These are phyloP conservation scores for Synchiropus splendidus DNA, from an alignment of 2,113 vertebrate species.

Conservation along the genomic window DNA sequence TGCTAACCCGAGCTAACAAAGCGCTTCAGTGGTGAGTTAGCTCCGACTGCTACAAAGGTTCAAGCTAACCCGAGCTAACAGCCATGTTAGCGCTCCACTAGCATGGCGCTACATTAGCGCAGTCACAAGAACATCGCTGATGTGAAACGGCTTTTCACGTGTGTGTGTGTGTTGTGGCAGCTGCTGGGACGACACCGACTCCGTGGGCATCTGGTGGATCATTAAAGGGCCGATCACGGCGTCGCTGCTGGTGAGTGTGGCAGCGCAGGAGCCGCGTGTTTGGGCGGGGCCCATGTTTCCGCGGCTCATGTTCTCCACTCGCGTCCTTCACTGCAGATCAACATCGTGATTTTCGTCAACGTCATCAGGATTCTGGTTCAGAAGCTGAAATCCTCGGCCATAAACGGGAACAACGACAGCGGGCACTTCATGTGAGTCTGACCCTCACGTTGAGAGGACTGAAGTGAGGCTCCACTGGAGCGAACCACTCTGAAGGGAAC, in stretches of 20 bases:
- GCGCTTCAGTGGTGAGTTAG: too few species aligned
- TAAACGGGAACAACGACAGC: constrained; percentile 53
- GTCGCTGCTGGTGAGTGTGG: constrained; percentile 60
- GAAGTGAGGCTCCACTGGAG: too few species aligned
- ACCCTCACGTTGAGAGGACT: too few species aligned
- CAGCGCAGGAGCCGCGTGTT: too few species aligned
- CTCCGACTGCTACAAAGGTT: too few species aligned
- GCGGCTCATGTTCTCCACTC: background rate
- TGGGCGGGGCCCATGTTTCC: too few species aligned
- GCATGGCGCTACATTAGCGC: too few species aligned
- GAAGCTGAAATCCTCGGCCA: constrained; percentile 65
- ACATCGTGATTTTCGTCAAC: constrained; percentile 70
- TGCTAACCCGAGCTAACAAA: too few species aligned
- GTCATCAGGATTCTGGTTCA: constrained; percentile 70
- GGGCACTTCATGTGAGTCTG: constrained; percentile 66
- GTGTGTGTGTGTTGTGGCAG: constrained; percentile 35
- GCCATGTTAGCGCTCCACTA: too few species aligned
- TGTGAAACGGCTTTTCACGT: background rate
- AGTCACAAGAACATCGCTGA: too few species aligned
- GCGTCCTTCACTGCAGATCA: constrained; percentile 54
- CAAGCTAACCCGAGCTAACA: too few species aligned
- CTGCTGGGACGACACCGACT: constrained; percentile 71
- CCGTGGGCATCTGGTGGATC: constrained; percentile 66
- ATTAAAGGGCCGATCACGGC: constrained; percentile 69
- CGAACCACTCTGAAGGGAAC: too few species aligned